Evolutionary conservation across 2,888 invertebrate genomes (phyloP).

Genomic region (Xestobium rufovillosum): DNA sequence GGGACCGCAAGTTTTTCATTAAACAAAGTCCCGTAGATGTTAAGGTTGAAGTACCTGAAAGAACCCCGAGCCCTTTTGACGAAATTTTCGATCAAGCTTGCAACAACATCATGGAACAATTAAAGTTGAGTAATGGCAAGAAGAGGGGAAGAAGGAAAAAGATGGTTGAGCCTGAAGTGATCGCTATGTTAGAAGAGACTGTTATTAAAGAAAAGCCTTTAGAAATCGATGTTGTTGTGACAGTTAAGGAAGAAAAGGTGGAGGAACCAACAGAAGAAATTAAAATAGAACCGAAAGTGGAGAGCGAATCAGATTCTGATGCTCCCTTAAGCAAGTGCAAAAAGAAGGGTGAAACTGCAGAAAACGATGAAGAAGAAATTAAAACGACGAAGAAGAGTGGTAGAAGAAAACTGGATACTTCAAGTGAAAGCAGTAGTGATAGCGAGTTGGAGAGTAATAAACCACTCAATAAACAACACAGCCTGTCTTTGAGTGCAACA

Average conservation of each 20-base stretch:
- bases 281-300: constrained; percentile 16
- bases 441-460: constrained; percentile 31
- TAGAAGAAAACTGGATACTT: constrained; percentile 21
- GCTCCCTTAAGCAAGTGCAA: constrained; percentile 28
- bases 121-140: constrained; percentile 53
- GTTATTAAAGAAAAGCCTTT: constrained; percentile 32
- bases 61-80: constrained; percentile 38
- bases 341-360: constrained; percentile 24
- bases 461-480: neutral
- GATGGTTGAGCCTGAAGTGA: constrained; percentile 31
- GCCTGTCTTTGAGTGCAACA: too few relatives aligned
- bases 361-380: constrained; percentile 24
- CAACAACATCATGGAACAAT: constrained; percentile 71
- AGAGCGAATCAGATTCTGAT: constrained; percentile 28
- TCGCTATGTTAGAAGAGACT: constrained; percentile 32
- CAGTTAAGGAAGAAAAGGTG: constrained; percentile 17
- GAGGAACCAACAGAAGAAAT: constrained; percentile 4
- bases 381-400: constrained; percentile 17
- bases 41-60: constrained; percentile 18
- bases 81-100: constrained; percentile 63
- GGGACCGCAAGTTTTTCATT: constrained; percentile 51
- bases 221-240: constrained; percentile 22
- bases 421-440: constrained; percentile 33
- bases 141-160: constrained; percentile 52
- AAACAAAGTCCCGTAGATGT: constrained; percentile 48